These are phyloP conservation scores for Poliocrania exsul DNA, from an alignment of 2,797 vertebrate species.

Conservation along the genomic window DNA sequence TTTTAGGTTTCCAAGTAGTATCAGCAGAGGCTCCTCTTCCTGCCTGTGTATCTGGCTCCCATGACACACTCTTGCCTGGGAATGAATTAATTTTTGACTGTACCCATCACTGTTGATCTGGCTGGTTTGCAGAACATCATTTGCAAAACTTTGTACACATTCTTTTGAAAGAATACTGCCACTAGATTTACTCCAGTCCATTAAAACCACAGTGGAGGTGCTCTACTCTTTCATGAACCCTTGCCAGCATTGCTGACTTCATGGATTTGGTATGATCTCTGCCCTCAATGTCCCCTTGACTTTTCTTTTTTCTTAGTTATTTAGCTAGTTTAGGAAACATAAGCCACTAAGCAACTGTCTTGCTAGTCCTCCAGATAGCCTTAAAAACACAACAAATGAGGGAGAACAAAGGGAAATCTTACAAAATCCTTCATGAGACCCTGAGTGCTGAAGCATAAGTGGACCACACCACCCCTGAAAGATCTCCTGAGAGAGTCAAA, in stretches of 20 bases:
- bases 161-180: neutral
- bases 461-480: neutral
- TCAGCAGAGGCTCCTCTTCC: neutral
- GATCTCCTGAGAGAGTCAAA: neutral
- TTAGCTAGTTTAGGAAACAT: neutral
- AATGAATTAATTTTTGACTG: neutral
- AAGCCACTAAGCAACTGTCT: neutral
- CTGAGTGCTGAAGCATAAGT: neutral
- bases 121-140: neutral
- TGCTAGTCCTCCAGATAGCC: neutral
- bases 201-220: neutral
- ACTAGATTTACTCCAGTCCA: neutral
- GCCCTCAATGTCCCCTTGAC: neutral
- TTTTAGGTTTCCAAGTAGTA: neutral
- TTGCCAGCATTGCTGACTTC: neutral
- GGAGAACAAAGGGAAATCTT: neutral
- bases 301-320: neutral
- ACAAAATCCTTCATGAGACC: neutral
- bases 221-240: neutral
- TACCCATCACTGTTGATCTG: neutral
- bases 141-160: neutral
- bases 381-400: neutral
- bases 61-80: neutral
- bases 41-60: neutral
- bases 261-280: neutral